Conservation (phyloP, 2,113 vertebrate genomes). For the Erinaceus europaeus region DNA sequence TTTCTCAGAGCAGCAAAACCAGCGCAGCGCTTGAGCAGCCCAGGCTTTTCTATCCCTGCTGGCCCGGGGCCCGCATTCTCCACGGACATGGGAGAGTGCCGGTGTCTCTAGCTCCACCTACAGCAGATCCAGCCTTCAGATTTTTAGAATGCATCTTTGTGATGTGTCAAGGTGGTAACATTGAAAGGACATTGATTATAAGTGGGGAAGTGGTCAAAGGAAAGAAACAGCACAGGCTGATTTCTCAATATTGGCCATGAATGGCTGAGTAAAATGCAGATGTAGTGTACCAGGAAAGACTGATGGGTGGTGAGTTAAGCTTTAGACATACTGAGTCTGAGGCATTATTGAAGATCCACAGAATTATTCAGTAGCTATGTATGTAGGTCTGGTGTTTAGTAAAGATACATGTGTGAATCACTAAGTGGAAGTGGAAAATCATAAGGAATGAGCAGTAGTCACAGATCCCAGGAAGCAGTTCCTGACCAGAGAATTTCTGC, state of each 20-base stretch:
- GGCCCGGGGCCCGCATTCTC: too few relatives aligned
- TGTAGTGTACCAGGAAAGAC: background rate
- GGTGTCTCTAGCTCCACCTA: too few relatives aligned
- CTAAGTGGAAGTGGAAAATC: conserved; percentile 21
- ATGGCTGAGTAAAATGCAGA: background rate
- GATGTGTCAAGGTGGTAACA: background rate
- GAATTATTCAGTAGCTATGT: background rate
- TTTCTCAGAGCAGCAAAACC: too few relatives aligned
- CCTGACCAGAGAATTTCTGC: background rate
- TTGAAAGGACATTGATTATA: background rate
- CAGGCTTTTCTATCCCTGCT: too few relatives aligned
- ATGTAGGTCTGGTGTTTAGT: conserved; percentile 11
- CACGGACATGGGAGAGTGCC: too few relatives aligned
- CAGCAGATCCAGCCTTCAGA: too few relatives aligned
- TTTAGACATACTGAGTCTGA: background rate
- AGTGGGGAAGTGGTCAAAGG: background rate
- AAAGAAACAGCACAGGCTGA: background rate
- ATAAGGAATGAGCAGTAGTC: background rate
- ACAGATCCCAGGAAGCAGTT: background rate
- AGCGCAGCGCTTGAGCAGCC: too few relatives aligned
- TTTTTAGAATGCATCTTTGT: background rate
- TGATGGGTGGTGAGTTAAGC: background rate
- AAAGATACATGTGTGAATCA: conserved; percentile 44
- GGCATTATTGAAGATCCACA: background rate
- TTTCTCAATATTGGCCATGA: background rate